phyloP scores from a whole-genome alignment of 2,888 invertebrate genomes.

The Ormyrus labotus region DNA sequence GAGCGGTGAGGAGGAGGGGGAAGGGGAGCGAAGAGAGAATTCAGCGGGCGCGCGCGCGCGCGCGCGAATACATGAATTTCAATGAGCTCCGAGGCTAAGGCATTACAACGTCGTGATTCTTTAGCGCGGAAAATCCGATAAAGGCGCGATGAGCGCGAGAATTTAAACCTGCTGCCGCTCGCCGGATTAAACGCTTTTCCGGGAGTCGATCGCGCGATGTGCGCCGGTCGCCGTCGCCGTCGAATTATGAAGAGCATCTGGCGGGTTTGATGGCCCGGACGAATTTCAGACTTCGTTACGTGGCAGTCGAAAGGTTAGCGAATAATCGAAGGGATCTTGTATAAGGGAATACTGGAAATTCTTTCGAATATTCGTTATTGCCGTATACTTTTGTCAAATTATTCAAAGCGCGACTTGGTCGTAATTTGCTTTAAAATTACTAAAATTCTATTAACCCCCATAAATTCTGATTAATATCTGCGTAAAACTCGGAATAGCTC shows the following conservation, averaged over 20 bases:
- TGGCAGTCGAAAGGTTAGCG: no score
- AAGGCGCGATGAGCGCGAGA: slow-evolving; percentile 5
- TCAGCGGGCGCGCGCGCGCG: not conserved
- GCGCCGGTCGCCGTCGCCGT: no score
- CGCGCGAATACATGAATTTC: slow-evolving; percentile 51
- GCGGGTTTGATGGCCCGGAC: no score
- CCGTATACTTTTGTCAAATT: no score
- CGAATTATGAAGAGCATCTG: no score
- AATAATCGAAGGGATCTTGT: no score
- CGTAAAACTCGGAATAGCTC: not conserved
- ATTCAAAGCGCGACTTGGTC: no score
- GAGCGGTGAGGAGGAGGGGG: not conserved
- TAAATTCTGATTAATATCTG: not conserved
- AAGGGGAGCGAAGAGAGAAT: not conserved
- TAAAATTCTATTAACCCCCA: not conserved
- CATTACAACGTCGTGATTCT: slow-evolving; percentile 48
- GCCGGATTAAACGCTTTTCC: slow-evolving; percentile 21
- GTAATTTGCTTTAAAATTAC: no score
- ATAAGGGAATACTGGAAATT: no score
- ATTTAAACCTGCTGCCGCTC: slow-evolving; percentile 21
- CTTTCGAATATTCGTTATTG: no score
- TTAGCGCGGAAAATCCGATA: slow-evolving; percentile 53
- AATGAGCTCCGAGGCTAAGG: slow-evolving; percentile 27
- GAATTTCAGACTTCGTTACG: no score
- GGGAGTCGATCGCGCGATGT: slow-evolving; percentile 25